phyloP scores from a whole-genome alignment of 2,888 invertebrate species.

The Lucinisca nassula region DNA sequence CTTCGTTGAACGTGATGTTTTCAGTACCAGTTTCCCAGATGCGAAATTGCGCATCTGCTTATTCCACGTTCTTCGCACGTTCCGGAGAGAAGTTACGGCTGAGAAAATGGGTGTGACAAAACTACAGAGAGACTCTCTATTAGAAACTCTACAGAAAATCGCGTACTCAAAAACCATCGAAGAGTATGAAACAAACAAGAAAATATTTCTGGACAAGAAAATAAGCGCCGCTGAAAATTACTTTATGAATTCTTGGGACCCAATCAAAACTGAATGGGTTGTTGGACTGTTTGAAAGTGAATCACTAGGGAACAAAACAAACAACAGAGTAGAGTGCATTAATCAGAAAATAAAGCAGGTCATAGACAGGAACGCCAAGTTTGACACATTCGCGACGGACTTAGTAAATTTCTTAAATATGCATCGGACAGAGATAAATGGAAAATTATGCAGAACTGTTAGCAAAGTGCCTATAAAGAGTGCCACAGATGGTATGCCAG shows the following conservation, averaged over 20 bases:
- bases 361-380: conserved; percentile 11
- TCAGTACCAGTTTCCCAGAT: conserved; percentile 6
- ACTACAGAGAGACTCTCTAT: neutral
- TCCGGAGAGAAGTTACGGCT: conserved; percentile 35
- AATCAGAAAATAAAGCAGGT: conserved; percentile 17
- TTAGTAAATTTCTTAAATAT: neutral
- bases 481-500: neutral
- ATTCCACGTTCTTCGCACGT: neutral
- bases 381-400: neutral
- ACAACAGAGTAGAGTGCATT: neutral
- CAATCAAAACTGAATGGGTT: neutral
- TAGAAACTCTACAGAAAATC: neutral
- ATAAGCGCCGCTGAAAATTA: neutral
- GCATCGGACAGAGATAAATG: conserved; percentile 2
- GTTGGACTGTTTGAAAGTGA: neutral
- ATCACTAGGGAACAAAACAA: neutral
- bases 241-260: neutral
- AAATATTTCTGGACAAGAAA: neutral
- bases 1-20: conserved; percentile 32
- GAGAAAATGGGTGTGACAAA: conserved; percentile 4
- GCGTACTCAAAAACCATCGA: neutral
- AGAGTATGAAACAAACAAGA: neutral
- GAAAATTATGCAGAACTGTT: neutral
- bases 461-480: neutral
- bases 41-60: conserved; percentile 13